Conservation (phyloP, 2,797 vertebrate genomes). For the Scolopax rusticola region DNA sequence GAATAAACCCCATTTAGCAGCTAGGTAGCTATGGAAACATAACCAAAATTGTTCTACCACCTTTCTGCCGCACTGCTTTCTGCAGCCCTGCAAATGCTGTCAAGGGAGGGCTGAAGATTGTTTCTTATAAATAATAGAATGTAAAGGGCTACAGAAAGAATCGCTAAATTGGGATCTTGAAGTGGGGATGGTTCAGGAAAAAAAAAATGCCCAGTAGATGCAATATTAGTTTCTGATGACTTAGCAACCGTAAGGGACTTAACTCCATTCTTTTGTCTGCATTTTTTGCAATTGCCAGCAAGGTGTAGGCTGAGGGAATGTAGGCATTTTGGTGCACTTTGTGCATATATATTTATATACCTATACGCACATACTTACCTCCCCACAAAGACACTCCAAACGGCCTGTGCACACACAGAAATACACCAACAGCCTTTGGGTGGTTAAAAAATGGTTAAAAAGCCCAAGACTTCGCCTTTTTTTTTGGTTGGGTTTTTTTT, state of each 20-base stretch:
- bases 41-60: slow-evolving; percentile 81
- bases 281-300: not conserved
- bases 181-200: slow-evolving; percentile 52
- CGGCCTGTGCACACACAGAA: not conserved
- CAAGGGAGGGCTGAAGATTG: slow-evolving; percentile 77
- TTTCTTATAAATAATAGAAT: slow-evolving; percentile 84
- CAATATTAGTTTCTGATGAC: slow-evolving; percentile 64
- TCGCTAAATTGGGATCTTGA: slow-evolving; percentile 64
- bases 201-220: slow-evolving; percentile 29
- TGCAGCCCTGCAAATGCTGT: slow-evolving; percentile 73
- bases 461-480: not conserved
- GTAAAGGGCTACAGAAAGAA: slow-evolving; percentile 71
- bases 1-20: slow-evolving; percentile 80
- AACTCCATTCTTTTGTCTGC: slow-evolving; percentile 32
- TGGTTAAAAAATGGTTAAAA: not conserved
- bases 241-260: slow-evolving; percentile 31
- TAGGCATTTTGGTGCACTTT: not conserved
- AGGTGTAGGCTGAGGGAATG: not conserved
- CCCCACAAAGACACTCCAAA: not conserved
- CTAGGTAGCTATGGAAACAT: slow-evolving; percentile 86
- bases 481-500: not conserved
- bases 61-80: slow-evolving; percentile 76
- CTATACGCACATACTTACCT: too few relatives aligned
- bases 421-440: not conserved
- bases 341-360: too few relatives aligned